phyloP scores from a whole-genome alignment of 2,113 vertebrate genomes.

The Acanthochromis polyacanthus region DNA sequence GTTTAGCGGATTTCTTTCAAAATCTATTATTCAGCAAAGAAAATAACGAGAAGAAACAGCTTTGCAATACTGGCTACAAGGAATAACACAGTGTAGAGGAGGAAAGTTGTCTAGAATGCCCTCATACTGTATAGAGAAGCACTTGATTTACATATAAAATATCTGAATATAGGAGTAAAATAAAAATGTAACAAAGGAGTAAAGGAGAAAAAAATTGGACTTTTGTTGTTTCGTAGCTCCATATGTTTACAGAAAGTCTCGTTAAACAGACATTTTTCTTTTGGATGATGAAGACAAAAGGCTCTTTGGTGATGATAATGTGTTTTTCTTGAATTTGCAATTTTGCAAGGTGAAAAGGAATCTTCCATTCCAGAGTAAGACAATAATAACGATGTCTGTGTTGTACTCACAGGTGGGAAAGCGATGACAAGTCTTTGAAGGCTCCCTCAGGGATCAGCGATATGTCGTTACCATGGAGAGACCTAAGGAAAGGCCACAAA shows the following conservation, averaged over 20 bases:
- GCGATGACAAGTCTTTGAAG: constrained; percentile 94
- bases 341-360: constrained; percentile 18
- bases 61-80: background rate
- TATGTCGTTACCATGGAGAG: constrained; percentile 98
- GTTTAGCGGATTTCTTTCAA: background rate
- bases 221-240: constrained; percentile 10
- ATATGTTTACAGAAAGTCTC: background rate
- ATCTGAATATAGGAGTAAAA: background rate
- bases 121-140: too few species aligned
- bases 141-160: background rate
- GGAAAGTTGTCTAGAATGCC: too few species aligned
- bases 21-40: constrained; percentile 8
- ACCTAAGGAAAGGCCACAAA: constrained; percentile 81
- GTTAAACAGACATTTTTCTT: constrained; percentile 1
- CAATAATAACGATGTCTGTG: constrained; percentile 19
- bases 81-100: background rate
- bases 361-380: background rate
- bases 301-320: constrained; percentile 18
- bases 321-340: constrained; percentile 19
- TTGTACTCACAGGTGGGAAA: constrained; percentile 96
- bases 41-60: background rate
- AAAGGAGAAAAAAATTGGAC: too few species aligned
- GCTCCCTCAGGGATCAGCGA: constrained; percentile 96
- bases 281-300: background rate
- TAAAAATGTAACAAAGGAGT: background rate